Conservation (phyloP, 2,888 invertebrate species). For the Lithophane socia region DNA sequence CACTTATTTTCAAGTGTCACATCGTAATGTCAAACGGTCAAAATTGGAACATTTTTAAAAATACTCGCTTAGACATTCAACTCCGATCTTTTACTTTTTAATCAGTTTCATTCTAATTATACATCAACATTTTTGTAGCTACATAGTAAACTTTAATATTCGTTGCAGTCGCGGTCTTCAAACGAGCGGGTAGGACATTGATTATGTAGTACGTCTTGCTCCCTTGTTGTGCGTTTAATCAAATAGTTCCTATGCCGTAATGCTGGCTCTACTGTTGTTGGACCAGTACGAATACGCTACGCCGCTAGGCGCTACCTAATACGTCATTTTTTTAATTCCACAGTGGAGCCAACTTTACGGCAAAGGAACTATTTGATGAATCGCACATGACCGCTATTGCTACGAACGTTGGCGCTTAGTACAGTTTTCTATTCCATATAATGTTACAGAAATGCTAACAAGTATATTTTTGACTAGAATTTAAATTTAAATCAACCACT, state of each 20-base stretch:
- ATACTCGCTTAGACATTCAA: constrained; percentile 26
- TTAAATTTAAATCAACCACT: constrained; percentile 30
- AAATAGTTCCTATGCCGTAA: too few species aligned
- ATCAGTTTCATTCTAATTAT: constrained; percentile 10
- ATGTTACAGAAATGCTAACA: constrained; percentile 41
- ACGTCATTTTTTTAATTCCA: too few species aligned
- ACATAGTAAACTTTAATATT: constrained; percentile 3
- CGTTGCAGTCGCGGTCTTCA: background rate
- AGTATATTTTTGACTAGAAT: constrained; percentile 60
- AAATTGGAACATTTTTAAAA: constrained; percentile 26
- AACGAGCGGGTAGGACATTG: background rate
- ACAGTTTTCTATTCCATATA: constrained; percentile 20
- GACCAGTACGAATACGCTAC: too few species aligned
- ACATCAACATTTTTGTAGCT: constrained; percentile 24
- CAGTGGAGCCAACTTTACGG: too few species aligned
- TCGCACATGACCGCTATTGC: background rate
- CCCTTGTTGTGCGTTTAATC: background rate
- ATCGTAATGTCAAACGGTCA: background rate
- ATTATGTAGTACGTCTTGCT: constrained; percentile 8
- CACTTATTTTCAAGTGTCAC: constrained; percentile 4
- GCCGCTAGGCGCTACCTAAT: too few species aligned
- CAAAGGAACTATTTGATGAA: too few species aligned
- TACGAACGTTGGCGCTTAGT: background rate
- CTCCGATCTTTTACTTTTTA: background rate
- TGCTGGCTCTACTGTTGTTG: too few species aligned